Evolutionary conservation across 2,113 vertebrate species (phyloP).

Genomic region (Centropus unirufus): DNA sequence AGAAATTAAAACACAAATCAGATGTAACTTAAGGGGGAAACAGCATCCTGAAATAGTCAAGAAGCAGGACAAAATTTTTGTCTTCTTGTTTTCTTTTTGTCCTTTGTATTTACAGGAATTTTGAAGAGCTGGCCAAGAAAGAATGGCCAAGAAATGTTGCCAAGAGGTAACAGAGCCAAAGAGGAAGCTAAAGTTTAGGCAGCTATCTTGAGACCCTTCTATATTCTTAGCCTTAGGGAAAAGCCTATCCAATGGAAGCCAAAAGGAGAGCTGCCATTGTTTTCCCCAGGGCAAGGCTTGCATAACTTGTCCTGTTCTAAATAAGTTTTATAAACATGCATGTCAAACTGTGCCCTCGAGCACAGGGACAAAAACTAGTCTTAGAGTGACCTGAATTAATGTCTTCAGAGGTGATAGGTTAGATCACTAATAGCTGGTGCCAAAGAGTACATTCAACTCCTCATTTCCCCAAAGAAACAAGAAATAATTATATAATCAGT

Average conservation of each 20-base stretch:
- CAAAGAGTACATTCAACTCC: neutral
- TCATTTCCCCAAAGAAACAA: neutral
- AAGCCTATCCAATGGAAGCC: neutral
- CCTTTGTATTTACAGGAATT: neutral
- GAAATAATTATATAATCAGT: neutral
- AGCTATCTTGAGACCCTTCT: conserved; percentile 11
- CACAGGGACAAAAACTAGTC: conserved; percentile 4
- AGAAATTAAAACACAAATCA: neutral
- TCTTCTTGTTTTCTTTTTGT: neutral
- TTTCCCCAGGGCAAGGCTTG: neutral
- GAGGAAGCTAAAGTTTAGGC: conserved; percentile 19
- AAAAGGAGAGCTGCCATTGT: conserved; percentile 1
- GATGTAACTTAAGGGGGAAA: neutral
- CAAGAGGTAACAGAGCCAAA: neutral
- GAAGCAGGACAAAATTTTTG: neutral
- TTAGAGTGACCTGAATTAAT: neutral
- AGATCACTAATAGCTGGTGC: neutral
- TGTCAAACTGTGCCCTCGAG: conserved; percentile 5
- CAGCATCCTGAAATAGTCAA: neutral
- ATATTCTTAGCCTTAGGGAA: neutral
- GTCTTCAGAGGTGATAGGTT: neutral
- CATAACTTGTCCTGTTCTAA: neutral
- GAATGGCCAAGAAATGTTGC: neutral
- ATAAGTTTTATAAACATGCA: neutral
- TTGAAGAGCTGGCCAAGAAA: neutral